Percentiles rank a stretch among this genome's conserved stretches.
Conservation (phyloP, 2,113 vertebrate species). For the Archocentrus centrarchus region DNA sequence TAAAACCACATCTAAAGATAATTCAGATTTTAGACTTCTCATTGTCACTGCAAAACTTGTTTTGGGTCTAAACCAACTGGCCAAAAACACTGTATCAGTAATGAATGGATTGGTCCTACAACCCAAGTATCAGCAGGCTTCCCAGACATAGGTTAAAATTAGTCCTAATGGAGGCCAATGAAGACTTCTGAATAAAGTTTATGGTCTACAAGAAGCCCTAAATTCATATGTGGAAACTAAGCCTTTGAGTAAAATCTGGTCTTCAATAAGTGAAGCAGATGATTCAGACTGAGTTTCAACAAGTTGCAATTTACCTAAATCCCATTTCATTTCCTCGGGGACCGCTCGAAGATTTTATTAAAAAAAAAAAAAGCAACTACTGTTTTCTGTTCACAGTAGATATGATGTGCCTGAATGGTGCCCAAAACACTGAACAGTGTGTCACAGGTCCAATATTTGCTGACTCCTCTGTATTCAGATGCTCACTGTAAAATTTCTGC, state of each 20-base stretch:
- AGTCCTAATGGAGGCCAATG: neutral
- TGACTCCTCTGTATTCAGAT: neutral
- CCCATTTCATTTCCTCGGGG: neutral
- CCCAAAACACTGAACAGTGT: neutral
- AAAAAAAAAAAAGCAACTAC: neutral
- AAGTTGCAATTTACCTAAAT: neutral
- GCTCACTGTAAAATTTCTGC: neutral
- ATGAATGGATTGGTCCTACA: neutral
- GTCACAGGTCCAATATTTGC: neutral
- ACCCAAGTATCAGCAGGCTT: neutral
- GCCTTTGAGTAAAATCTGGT: neutral
- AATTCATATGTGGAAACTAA: too few relatives aligned
- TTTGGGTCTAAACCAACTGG: neutral
- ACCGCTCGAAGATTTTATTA: neutral
- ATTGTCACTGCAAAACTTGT: neutral
- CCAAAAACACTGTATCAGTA: neutral
- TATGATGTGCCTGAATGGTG: neutral
- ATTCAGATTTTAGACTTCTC: neutral
- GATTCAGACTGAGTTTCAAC: neutral
- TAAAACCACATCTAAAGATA: constrained; percentile 3
- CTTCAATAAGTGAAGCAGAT: neutral
- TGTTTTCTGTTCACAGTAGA: neutral
- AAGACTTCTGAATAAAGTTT: neutral
- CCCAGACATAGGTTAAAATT: neutral
- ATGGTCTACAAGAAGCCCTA: neutral